Base-by-base conservation (phyloP, 2,797 vertebrate species). In the Sphaeramia orbicularis region DNA sequence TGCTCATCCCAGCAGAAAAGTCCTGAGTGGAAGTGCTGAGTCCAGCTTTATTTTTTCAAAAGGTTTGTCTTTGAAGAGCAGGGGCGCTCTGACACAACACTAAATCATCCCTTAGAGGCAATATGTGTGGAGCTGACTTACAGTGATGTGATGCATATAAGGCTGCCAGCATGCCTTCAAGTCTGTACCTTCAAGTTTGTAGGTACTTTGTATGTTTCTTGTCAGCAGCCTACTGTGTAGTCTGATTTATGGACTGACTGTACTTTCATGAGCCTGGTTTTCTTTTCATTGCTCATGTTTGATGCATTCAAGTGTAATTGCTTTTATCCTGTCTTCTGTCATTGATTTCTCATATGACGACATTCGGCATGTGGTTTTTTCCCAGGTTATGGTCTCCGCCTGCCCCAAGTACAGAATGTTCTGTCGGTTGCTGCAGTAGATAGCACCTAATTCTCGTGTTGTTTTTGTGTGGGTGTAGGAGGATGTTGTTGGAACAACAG, bases 1-100 rank as follows among this genome's bases (percentile, higher is more conserved):
- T 61, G 65, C 77, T 83, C 69, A 37, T 61, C 67, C 68, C 71
- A 65, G 71, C 72, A 80, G 69, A 58, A 81, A 87, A 75, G 67
- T 52, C 60, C 44, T 42, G 45, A 7, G 30, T 10, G n/a, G 53
- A 84, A 85, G 67, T 0, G 74, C 76, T 81, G 78, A 80, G 62
- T 47, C 44, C 65, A 49, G 62, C 62, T 57, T 70, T 72, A 64
- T 72, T 74, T 65, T 27, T 78, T 72, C 42, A 19, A 67, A 76
- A 64, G 57, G 52, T 74, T 74, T 74, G 27, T 75, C 71, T 83
- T 74, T 83, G 41, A 78, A 72, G 73, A 86, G 47, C 71, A 70
- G 49, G 30, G 30, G 38, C 32, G 18, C 63, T n/a, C 56, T 76
- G 87, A 76, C 76, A 74, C 42, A 54, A 43, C 53, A 68, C 71